Base-by-base conservation (phyloP, 1,140 invertebrate species). In the Euglossa dilemma region DNA sequence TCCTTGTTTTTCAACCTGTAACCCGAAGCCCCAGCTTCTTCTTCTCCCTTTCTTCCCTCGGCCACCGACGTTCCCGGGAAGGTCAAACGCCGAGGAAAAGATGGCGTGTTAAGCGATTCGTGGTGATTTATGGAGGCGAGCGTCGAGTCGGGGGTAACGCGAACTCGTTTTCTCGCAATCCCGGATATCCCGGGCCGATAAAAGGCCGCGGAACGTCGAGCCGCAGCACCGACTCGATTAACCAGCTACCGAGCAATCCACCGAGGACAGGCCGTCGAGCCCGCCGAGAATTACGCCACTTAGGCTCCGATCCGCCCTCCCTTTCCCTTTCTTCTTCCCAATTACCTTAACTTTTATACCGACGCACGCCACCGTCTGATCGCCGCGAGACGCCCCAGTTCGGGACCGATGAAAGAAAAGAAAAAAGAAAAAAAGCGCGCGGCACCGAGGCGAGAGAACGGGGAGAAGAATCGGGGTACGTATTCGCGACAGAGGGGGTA, bases 261-360 rank as follows among this genome's bases (percentile, higher is more conserved):
- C 1, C 28, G 18, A 85, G 69, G 88, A 89, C 85, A 82, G 85
- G 73, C 85, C 84, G 88, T 89, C 73, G 36, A 36, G 25, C 74
- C 63, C 67, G 85, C 47, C 70, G 70, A 89, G 72, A 84, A 86
- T 89, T 89, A 89, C 74, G 86, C 77, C 87, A 89, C 74, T 89
- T 89, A 88, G 70, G 74, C 85, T 79, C 54, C 54, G 73, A 63
- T 43, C 14, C 12, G 0, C 14, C 6, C 1, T 36, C 36, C 36
- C 1, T 1, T 5, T 5, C 36, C 1, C 1, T 5, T 5, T 16
- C 2, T 14, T 54, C 77, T 81, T 77, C 69, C 50, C 54, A 87
- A 79, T 84, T 87, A 28, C 56, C 54, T 69, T 66, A 89, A 89
- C 87, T 88, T 88, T 89, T 86, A 84, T 80, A 61, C 75, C 71